Evolutionary conservation across 2,797 vertebrate species (phyloP).

Genomic region (Chelidonichthys spinosus): DNA sequence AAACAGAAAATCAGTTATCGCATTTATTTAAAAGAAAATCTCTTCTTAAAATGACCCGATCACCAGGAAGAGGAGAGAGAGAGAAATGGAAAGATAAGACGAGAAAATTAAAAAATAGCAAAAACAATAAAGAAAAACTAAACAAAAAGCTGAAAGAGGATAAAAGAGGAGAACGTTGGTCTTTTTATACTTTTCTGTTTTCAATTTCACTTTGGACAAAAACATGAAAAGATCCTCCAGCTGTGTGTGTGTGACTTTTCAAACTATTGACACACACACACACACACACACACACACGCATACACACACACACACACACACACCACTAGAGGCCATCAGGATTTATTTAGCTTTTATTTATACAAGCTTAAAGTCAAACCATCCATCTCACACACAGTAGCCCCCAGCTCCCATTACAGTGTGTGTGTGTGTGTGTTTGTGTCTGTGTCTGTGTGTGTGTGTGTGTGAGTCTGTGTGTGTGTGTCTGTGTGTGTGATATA

Average conservation of each 20-base stretch:
- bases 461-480: constrained; percentile 39
- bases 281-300: constrained; percentile 25
- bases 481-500: constrained; percentile 65
- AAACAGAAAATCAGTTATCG: no score
- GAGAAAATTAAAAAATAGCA: background rate
- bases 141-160: background rate
- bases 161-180: constrained; percentile 45
- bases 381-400: constrained; percentile 76
- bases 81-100: background rate
- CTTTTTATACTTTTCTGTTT: constrained; percentile 50
- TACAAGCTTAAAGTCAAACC: constrained; percentile 80
- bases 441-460: constrained; percentile 33
- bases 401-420: constrained; percentile 72
- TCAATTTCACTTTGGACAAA: constrained; percentile 67
- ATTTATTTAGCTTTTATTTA: constrained; percentile 83
- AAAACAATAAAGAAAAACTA: background rate
- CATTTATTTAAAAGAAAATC: no score
- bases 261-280: constrained; percentile 43
- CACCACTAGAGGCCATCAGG: constrained; percentile 72
- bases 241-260: constrained; percentile 26
- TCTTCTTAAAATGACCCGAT: no score
- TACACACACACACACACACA: constrained; percentile 46
- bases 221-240: constrained; percentile 65
- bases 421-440: constrained; percentile 46
- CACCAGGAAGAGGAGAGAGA: background rate